Evolutionary conservation across 2,797 vertebrate genomes (phyloP).

Genomic region (Pantherophis alleghaniensis): DNA sequence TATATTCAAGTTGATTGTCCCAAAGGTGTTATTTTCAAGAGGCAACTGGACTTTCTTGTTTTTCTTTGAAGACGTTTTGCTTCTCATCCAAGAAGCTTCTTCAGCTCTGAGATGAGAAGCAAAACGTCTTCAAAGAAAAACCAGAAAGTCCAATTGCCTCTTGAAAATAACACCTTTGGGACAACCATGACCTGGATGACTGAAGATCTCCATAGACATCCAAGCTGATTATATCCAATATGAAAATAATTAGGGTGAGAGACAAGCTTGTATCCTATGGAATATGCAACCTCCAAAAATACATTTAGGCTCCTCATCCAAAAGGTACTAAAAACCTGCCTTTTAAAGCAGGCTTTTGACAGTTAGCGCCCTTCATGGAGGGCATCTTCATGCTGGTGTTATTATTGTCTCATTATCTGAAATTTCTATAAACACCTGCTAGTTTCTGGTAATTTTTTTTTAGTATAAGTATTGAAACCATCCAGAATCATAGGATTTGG

Average conservation of each 20-base stretch:
- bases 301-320: not conserved
- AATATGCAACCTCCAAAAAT: not conserved
- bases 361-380: not conserved
- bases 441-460: not conserved
- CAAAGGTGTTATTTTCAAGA: too few relatives aligned
- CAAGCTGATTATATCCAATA: not conserved
- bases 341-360: not conserved
- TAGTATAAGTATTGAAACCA: not conserved
- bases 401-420: not conserved
- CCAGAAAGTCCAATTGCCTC: too few relatives aligned
- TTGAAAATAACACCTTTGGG: too few relatives aligned
- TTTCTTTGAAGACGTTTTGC: too few relatives aligned
- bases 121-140: too few relatives aligned
- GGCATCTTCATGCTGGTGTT: not conserved
- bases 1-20: not conserved
- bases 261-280: not conserved
- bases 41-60: too few relatives aligned
- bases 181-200: too few relatives aligned
- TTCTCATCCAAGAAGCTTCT: too few relatives aligned
- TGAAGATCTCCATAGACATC: too few relatives aligned
- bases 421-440: not conserved
- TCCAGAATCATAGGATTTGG: not conserved
- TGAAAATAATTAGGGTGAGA: not conserved
- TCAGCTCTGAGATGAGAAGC: too few relatives aligned
- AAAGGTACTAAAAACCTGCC: not conserved